Conservation (phyloP, 2,888 invertebrate genomes). For the Clepsis dumicolana region DNA sequence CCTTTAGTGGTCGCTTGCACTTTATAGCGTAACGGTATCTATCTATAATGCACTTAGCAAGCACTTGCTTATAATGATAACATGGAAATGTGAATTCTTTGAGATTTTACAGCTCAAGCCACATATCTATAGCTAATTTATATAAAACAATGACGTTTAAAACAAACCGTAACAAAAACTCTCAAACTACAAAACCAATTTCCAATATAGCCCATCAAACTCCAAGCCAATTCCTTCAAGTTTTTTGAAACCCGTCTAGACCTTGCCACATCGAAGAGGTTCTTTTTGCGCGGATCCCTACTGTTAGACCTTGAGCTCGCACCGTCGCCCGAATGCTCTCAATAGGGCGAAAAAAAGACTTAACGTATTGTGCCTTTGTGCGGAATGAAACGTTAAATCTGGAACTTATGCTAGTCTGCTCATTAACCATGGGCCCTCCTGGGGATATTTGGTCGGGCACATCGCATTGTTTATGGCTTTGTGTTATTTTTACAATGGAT, state of each 20-base stretch:
- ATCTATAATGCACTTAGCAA: background rate
- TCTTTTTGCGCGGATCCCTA: constrained; percentile 72
- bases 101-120: background rate
- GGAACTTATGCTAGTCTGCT: constrained; percentile 39
- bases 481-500: constrained; percentile 15
- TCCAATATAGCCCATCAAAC: constrained; percentile 22
- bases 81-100: background rate
- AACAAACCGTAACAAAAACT: constrained; percentile 1
- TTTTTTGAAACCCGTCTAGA: constrained; percentile 64
- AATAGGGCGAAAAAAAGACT: constrained; percentile 60
- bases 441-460: constrained; percentile 29
- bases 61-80: constrained; percentile 2
- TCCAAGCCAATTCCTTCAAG: constrained; percentile 19
- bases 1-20: constrained; percentile 55
- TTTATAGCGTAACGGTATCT: constrained; percentile 39
- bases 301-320: constrained; percentile 70
- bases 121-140: background rate
- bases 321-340: constrained; percentile 63
- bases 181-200: constrained; percentile 23
- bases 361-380: constrained; percentile 43
- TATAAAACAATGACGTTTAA: background rate
- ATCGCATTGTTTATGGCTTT: constrained; percentile 34
- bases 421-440: constrained; percentile 38
- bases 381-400: constrained; percentile 39
- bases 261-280: constrained; percentile 65